Evolutionary conservation across 2,113 vertebrate species (phyloP).

Genomic region (Oncorhynchus mykiss): DNA sequence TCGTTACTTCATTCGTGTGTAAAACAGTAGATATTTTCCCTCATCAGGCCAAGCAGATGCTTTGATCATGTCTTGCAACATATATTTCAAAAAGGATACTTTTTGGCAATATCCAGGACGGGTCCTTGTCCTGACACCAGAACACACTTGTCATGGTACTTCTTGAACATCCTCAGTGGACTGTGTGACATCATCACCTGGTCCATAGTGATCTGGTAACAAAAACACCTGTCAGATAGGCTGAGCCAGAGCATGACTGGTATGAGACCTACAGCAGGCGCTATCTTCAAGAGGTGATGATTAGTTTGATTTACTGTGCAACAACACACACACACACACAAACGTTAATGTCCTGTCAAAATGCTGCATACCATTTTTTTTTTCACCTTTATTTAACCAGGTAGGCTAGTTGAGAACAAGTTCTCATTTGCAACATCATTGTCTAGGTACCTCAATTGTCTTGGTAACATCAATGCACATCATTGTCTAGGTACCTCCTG

Average conservation of each 20-base stretch:
- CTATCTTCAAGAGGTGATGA: too few species aligned
- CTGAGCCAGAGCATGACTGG: neutral
- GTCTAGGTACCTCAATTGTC: too few species aligned
- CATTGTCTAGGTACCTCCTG: too few species aligned
- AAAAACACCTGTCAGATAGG: slow-evolving; percentile 19
- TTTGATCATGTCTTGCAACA: neutral
- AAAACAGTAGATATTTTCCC: neutral
- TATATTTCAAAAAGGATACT: slow-evolving; percentile 75
- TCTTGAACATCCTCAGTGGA: slow-evolving; percentile 87
- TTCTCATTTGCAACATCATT: too few species aligned
- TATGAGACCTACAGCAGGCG: neutral
- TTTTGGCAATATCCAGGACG: slow-evolving; percentile 85
- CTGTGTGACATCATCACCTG: slow-evolving; percentile 93
- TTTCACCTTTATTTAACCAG: too few species aligned
- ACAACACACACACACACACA: too few species aligned
- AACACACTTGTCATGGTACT: slow-evolving; percentile 86
- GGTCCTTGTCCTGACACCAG: slow-evolving; percentile 91
- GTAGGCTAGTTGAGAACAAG: too few species aligned
- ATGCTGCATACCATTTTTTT: too few species aligned
- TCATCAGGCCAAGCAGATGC: neutral
- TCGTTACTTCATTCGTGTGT: neutral
- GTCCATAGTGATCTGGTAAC: slow-evolving; percentile 82
- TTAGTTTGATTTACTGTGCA: too few species aligned
- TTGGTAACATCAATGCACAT: too few species aligned
- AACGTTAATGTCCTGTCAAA: too few species aligned